Evolutionary conservation across 2,113 vertebrate genomes (phyloP), one percentile per base, ranked within the genome.

Genomic region (Hippocampus barbouri): DNA sequence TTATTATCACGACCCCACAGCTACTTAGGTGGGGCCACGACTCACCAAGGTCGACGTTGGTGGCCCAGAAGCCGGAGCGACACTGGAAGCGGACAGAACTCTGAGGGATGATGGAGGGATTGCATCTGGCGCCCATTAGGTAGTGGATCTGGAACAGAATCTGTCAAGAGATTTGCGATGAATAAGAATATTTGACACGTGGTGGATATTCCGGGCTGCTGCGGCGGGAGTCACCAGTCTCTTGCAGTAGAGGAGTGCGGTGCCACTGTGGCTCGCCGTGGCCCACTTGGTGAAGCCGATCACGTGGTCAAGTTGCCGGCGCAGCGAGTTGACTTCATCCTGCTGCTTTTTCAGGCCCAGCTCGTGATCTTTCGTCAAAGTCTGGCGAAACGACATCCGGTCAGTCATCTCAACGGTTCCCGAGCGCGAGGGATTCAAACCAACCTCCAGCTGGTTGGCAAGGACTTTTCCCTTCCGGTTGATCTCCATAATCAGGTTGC

Each of bases 261-360:
- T 98, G 72, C 96, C 97, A 78, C 96, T 99, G 61, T 96, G 95
- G 85, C 94, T 98, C 76, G 94, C 95, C 68, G 98, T 96, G 5
- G 97, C 97, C 95, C 95, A 98, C 78, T 97, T 96, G 65, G 97
- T 96, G 83, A 99, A 99, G 85, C 92, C 94, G 92, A 99, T 96
- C 18, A 98, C 96, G 0, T 99, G 96, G 79, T 99, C 96, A 54
- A 98, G 87, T 79, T 98, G 97, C 71, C 94, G 94, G 61, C 94
- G 95, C 81, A 98, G 94, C 67, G 92, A 93, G 76, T 91, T 92
- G 62, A 98, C 92, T 75, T 99, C 96, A 8, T 97, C 94, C 9
- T 98, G 94, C 18, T 99, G 97, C 75, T 97, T 97, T 78, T 96
- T 93, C 73, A 99, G 94, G 76, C 95, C 93, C 70, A 92, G 85